Evolutionary conservation across 2,113 vertebrate genomes (phyloP).

Genomic region (Anser cygnoides): DNA sequence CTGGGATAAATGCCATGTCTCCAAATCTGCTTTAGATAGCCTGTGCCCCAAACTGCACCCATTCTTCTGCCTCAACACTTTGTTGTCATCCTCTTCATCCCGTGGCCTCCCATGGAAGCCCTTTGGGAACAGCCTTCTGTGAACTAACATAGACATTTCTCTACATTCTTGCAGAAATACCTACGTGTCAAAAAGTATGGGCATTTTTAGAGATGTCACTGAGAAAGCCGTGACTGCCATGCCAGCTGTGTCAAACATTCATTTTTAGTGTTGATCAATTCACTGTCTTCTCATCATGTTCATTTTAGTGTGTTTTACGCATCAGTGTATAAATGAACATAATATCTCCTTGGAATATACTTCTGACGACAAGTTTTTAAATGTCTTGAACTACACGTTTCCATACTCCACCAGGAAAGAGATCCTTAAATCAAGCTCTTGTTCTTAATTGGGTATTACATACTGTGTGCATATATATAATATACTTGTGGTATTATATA

Average conservation of each 20-base stretch:
- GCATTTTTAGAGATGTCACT: background rate
- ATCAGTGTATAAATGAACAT: background rate
- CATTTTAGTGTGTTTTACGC: background rate
- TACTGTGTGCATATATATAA: background rate
- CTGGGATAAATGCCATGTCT: background rate
- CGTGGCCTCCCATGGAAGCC: background rate
- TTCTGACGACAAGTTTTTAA: background rate
- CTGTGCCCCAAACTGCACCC: background rate
- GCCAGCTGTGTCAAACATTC: background rate
- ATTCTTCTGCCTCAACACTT: background rate
- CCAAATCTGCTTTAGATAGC: background rate
- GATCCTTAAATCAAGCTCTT: background rate
- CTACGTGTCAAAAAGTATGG: background rate
- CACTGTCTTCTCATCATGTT: background rate
- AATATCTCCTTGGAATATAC: background rate
- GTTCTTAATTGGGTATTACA: background rate
- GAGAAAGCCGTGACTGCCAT: background rate
- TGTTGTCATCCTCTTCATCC: background rate
- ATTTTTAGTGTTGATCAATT: background rate
- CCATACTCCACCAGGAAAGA: background rate
- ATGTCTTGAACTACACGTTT: background rate
- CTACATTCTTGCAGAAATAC: background rate
- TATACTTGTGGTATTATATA: background rate
- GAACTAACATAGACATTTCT: background rate
- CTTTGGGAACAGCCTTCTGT: background rate